Base-by-base conservation (phyloP, 2,113 vertebrate species). In the Sisor rabdophorus region DNA sequence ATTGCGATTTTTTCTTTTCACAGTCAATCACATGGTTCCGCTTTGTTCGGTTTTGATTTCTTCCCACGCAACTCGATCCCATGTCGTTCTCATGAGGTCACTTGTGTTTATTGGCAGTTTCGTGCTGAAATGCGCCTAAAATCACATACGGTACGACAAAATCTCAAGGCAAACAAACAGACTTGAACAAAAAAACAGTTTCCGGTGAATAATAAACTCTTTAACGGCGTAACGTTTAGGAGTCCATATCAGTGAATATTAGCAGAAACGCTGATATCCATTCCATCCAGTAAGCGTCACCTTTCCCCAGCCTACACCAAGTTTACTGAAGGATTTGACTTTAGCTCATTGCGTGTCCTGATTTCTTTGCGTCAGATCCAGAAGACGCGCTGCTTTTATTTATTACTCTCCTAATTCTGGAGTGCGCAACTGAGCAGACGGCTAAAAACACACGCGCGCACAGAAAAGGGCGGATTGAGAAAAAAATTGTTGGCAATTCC, bases 331-430 rank as follows among this genome's bases (percentile, higher is more conserved):
- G 32, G 20, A 16, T 24, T 17, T 40, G 30, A 68, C 48, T 20
- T 2, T 4, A 12, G 22, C 5, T 44, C 19, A 63, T 63, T 63
- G 32, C 22, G 5, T 22, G 61, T 65, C 63, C 36, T 48, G 40
- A 9, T 48, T 67, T 7, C 48, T 55, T 11, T 30, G 22, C 73
- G 73, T 63, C 50, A 79, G 77, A 79, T 55, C 61, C 61, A 60
- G 17, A 76, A 13, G 28, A 47, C 48, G 36, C 69, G 26, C 22
- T 59, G 32, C 36, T 71, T 40, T n/a, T 17, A 19, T 9, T 9
- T 54, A 50, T 19, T 17, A 32, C 69, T 71, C 22, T 7, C 6
- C 6, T 36, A 6, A 71, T 11, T 17, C 67, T 15, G 12, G 59
- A 30, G 58, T 60, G 26, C 13, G 26, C 16, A 30, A 10, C n/a